Base-by-base conservation (phyloP, 1,140 invertebrate species). In the Pseudomyrmex cubaensis region DNA sequence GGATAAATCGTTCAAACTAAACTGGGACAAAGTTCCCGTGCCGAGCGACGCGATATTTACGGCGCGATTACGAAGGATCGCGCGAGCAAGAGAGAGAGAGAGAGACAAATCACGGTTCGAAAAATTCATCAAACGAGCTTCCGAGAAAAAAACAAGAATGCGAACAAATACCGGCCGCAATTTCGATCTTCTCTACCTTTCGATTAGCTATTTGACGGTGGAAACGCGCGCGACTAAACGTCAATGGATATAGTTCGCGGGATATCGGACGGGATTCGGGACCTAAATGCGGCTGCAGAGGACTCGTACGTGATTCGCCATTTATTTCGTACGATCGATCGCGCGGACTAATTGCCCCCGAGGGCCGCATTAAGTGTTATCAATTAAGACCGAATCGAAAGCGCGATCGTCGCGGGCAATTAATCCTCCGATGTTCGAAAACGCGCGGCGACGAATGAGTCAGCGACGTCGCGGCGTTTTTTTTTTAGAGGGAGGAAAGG, bases 381-480 rank as follows among this genome's bases (percentile, higher is more conserved):
- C 73, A 83, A 76, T 83, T 76, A 77, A 59, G 52, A 50, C n/a
- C 9, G 62, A 25, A 46, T 8, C 12, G 59, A 12, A 74, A 76
- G 62, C 52, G 20, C 4, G 44, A 83, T 64, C 64, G 56, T 72
- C 64, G 20, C 25, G 4, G 13, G 13, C 52, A 64, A 84, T 78
- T 84, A 83, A 66, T 77, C 62, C 69, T 5, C n/a, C 4, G 12
- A 10, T 35, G 50, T 15, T 44, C 67, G 50, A 35, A 48, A 50
- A 15, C 12, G 74, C 12, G 22, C 56, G 44, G 44, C 46, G 22
- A 35, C 59, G 20, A 70, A 50, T 77, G 82, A 83, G 73, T 83
- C 73, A 77, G 35, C n/a, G 54, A 46, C 62, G 62, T 66, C 50
- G 62, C 15, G 54, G 10, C 50, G n/a, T n/a, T 48, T 74, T 66